A percentile compares a stretch with the other conserved stretches of the same genome.
Conservation (phyloP, 2,113 vertebrate species). For the Furnarius figulus region DNA sequence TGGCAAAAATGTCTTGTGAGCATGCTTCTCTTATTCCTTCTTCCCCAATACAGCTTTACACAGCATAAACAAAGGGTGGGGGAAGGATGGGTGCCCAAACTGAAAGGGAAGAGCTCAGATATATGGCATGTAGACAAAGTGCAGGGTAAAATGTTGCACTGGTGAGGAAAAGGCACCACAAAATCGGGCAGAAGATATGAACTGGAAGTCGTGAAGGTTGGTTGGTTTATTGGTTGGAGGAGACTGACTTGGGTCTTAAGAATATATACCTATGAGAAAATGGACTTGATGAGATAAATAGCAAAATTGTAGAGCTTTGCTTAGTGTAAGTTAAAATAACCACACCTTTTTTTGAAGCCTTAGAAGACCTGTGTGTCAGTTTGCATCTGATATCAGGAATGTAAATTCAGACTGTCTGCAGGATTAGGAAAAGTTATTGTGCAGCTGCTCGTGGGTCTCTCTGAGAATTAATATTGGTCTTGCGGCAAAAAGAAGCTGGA, state of each 20-base stretch:
- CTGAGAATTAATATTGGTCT: neutral
- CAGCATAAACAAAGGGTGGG: neutral
- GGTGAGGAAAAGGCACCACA: neutral
- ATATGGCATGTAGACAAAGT: neutral
- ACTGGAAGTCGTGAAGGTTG: neutral
- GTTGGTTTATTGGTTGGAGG: neutral
- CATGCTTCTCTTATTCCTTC: neutral
- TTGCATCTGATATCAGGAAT: neutral
- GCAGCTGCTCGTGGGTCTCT: neutral
- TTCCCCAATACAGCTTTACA: neutral
- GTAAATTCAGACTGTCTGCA: neutral
- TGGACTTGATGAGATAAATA: neutral
- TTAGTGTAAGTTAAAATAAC: neutral
- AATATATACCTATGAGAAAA: neutral
- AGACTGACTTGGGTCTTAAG: neutral
- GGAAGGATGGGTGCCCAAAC: accelerated
- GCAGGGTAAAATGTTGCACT: neutral
- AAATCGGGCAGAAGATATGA: neutral
- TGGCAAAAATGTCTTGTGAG: neutral
- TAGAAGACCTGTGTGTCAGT: neutral
- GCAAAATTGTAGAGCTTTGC: neutral
- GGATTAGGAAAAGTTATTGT: neutral
- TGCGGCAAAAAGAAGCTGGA: neutral
- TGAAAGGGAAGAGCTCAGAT: neutral
- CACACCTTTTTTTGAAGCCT: neutral